A percentile compares a stretch with the other conserved stretches of the same genome.
Evolutionary conservation across 2,888 invertebrate species (phyloP).

Genomic region (Troides oblongomaculatus): DNA sequence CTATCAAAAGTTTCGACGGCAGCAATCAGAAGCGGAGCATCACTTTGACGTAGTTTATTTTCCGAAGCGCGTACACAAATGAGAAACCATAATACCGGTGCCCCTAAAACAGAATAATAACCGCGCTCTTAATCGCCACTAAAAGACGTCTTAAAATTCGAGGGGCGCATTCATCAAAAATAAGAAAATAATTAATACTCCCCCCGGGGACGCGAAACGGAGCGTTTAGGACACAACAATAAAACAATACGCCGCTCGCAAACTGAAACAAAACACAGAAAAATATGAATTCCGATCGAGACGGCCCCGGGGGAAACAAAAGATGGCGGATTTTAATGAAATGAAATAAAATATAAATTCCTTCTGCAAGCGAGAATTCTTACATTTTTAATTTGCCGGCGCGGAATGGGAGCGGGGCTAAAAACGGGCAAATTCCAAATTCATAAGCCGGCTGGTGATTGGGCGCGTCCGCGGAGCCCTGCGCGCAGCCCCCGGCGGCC

Average conservation of each 20-base stretch:
- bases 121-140: constrained; percentile 57
- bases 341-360: constrained; percentile 80
- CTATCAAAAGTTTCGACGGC: constrained; percentile 37
- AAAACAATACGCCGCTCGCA: constrained; percentile 73
- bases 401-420: constrained; percentile 69
- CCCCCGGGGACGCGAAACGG: constrained; percentile 59
- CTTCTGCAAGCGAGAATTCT: constrained; percentile 77
- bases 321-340: constrained; percentile 79
- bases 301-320: constrained; percentile 73
- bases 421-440: constrained; percentile 73
- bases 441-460: constrained; percentile 49
- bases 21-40: constrained; percentile 37
- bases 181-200: constrained; percentile 79
- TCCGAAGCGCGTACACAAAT: constrained; percentile 48
- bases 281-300: constrained; percentile 79
- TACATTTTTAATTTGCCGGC: constrained; percentile 78
- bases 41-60: constrained; percentile 41
- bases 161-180: constrained; percentile 70
- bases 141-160: constrained; percentile 59
- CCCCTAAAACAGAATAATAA: constrained; percentile 59
- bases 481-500: background rate
- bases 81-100: constrained; percentile 57
- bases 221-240: constrained; percentile 71
- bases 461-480: constrained; percentile 11
- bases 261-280: constrained; percentile 79